Percentiles rank a stretch among this genome's conserved stretches.
phyloP scores from a whole-genome alignment of 2,113 vertebrate species.

The Bothrops jararaca region DNA sequence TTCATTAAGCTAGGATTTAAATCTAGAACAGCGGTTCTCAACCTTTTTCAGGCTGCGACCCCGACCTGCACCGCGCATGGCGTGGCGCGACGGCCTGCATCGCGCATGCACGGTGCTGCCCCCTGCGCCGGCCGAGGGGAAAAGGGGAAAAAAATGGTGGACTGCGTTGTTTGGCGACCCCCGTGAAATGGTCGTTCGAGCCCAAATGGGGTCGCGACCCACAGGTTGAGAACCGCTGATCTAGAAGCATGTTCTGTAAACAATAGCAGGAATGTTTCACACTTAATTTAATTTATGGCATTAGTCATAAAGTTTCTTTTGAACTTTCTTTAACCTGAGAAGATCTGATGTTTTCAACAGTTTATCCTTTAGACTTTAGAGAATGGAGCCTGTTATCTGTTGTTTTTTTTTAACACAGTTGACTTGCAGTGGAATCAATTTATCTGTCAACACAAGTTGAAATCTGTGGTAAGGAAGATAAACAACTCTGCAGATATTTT shows the following conservation, averaged over 20 bases:
- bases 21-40: no score
- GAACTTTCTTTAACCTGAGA: slow-evolving; percentile 30
- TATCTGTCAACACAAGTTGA: slow-evolving; percentile 56
- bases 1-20: neutral
- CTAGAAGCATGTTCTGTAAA: fast-evolving
- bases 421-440: slow-evolving; percentile 58
- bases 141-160: no score
- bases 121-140: no score
- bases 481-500: neutral
- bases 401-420: slow-evolving; percentile 44
- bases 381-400: slow-evolving; percentile 38
- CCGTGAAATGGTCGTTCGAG: no score
- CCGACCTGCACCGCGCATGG: no score
- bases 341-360: slow-evolving; percentile 29
- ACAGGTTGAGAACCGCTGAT: no score
- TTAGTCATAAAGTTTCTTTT: neutral
- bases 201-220: no score
- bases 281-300: neutral
- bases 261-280: neutral
- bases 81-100: no score
- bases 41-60: no score
- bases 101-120: no score
- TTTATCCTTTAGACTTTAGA: slow-evolving; percentile 54
- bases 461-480: slow-evolving; percentile 27
- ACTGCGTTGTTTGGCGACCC: no score